These are phyloP conservation scores for Dicyrtomina minuta DNA, from an alignment of 2,888 invertebrate species.

Conservation along the genomic window DNA sequence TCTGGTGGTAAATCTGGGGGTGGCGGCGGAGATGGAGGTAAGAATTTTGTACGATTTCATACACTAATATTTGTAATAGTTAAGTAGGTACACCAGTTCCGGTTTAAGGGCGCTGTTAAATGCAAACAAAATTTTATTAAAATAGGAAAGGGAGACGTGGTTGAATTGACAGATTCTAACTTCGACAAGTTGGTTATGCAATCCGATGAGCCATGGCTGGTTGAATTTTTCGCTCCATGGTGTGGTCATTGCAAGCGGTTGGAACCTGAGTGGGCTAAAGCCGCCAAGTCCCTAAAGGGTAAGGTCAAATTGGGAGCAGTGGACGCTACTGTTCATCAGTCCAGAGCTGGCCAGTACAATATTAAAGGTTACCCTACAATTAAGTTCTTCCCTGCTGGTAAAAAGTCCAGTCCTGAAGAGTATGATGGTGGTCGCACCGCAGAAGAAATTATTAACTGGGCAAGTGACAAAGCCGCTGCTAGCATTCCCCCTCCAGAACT, in stretches of 20 bases:
- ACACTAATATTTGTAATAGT: too few relatives aligned
- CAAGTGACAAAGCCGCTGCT: slow-evolving; percentile 74
- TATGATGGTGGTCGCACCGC: slow-evolving; percentile 92
- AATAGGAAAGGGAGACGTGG: slow-evolving; percentile 64
- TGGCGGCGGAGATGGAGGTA: slow-evolving; percentile 33
- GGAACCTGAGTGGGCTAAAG: slow-evolving; percentile 94
- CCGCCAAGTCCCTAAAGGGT: slow-evolving; percentile 91
- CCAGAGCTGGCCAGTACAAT: slow-evolving; percentile 77
- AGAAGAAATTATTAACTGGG: slow-evolving; percentile 87
- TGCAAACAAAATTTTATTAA: too few relatives aligned
- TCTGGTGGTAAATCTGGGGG: slow-evolving; percentile 63
- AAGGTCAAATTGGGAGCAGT: slow-evolving; percentile 93
- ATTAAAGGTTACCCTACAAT: slow-evolving; percentile 93
- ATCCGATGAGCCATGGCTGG: slow-evolving; percentile 94
- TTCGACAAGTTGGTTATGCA: slow-evolving; percentile 88
- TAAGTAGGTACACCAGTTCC: too few relatives aligned
- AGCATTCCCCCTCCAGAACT: slow-evolving; percentile 90
- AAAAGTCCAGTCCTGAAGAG: slow-evolving; percentile 69
- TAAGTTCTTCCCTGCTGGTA: slow-evolving; percentile 80
- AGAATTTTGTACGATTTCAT: not conserved
- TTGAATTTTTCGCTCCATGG: slow-evolving; percentile 97
- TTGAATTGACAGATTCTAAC: slow-evolving; percentile 93
- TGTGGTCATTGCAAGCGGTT: slow-evolving; percentile 89
- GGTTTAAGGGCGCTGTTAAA: too few relatives aligned
- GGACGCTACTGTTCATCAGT: slow-evolving; percentile 89